Evolutionary conservation across 1,140 invertebrate species (phyloP), one percentile per base, ranked within the genome.

Genomic region (Aleiodes sp.): DNA sequence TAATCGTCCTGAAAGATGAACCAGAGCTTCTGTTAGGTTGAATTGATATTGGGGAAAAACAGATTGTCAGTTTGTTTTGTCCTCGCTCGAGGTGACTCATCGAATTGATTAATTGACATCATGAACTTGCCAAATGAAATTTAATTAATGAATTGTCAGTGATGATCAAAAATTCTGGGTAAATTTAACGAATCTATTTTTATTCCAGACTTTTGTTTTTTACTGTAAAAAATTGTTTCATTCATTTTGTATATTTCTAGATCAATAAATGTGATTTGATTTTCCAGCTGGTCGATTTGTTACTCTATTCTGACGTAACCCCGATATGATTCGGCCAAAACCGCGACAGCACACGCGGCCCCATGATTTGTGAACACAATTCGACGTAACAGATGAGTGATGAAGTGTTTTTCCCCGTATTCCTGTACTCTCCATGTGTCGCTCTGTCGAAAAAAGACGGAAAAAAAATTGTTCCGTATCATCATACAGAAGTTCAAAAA

Each of bases 301-400:
- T 52, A 52, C 21, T 52, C 10, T 12, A 24, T 16, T 24, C 19
- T 52, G 46, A 52, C 46, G 46, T 52, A 24, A 52, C 21, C 9
- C 21, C 46, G 46, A 52, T 52, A 52, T 52, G 46, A 52, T 52
- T 52, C 46, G 46, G 21, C 46, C 46, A 24, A 52, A 52, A 52
- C 46, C 46, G 46, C 46, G 46, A 52, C 46, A 52, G 19, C 46
- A 52, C 46, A 52, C 46, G n/a, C n/a, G 46, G 1, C 14, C 4
- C 46, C 46, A 52, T 52, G 46, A 52, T 52, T 52, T 52, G 46
- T 52, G 46, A 52, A 24, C 19, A 52, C 19, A 52, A 52, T 52
- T 52, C 46, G 46, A 52, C 46, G 6, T 52, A 52, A 52, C 46
- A 24, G 46, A 52, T 52, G 46, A 52, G 21, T 52, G 46, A 52